These are phyloP conservation scores for Phyllostomus hastatus DNA, from an alignment of 2,113 vertebrate genomes.

Conservation along the genomic window DNA sequence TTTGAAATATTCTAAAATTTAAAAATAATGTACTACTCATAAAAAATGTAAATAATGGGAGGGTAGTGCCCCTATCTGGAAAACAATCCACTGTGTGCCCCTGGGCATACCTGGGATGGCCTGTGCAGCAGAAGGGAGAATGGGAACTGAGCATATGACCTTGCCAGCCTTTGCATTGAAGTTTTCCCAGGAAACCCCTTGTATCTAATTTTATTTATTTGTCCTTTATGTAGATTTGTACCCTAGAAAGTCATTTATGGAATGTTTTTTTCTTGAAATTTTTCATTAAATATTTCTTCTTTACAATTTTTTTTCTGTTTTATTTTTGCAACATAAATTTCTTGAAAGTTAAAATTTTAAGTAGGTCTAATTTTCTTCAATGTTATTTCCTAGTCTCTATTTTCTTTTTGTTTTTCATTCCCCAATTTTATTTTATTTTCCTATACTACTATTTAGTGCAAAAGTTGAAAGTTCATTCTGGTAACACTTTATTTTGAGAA, in stretches of 20 bases:
- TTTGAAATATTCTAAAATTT: not conserved
- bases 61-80: not conserved
- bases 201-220: not conserved
- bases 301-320: not conserved
- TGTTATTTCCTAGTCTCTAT: not conserved
- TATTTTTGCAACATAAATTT: not conserved
- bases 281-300: not conserved
- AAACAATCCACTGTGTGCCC: not conserved
- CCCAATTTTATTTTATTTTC: not conserved
- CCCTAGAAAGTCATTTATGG: not conserved
- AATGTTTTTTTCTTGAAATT: not conserved
- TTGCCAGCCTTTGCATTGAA: not conserved
- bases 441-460: not conserved
- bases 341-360: not conserved
- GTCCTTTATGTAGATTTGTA: not conserved
- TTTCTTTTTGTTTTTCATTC: not conserved
- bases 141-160: fast-evolving
- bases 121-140: not conserved
- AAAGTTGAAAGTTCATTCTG: not conserved
- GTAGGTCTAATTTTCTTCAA: not conserved
- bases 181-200: not conserved
- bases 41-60: not conserved
- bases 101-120: fast-evolving
- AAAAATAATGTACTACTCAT: not conserved
- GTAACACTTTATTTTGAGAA: not conserved